phyloP scores from a whole-genome alignment of 1,140 invertebrate genomes.

The Aphelinus certus region DNA sequence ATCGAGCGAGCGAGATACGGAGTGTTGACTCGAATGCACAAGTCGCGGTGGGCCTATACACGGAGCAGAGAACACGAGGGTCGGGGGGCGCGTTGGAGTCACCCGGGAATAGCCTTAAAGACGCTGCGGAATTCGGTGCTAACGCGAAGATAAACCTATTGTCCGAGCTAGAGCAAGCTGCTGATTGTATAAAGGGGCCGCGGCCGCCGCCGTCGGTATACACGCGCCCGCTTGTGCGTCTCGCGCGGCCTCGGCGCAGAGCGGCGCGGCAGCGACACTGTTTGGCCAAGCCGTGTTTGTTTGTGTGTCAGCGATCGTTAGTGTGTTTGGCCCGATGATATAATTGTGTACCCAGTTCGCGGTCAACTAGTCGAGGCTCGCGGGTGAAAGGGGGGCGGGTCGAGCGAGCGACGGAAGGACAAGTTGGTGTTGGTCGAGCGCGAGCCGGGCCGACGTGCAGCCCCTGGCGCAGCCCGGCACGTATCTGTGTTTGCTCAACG shows the following conservation, averaged over 20 bases:
- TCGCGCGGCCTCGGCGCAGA: not conserved
- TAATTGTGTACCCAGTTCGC: constrained; percentile 50
- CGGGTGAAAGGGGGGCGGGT: too few relatives aligned
- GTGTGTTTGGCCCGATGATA: constrained; percentile 54
- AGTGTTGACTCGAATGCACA: too few relatives aligned
- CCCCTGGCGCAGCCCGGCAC: constrained; percentile 5
- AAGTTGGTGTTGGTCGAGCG: constrained; percentile 35
- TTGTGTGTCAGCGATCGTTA: constrained; percentile 47
- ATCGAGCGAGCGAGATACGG: too few relatives aligned
- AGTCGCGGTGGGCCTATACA: too few relatives aligned
- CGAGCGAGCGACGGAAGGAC: constrained; percentile 18
- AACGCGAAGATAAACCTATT: too few relatives aligned
- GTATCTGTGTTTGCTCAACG: constrained; percentile 49
- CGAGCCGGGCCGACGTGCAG: constrained; percentile 5
- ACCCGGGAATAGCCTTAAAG: too few relatives aligned
- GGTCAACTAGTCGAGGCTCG: constrained; percentile 31
- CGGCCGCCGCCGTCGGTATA: too few relatives aligned
- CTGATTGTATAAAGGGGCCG: too few relatives aligned
- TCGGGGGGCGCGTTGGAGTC: too few relatives aligned
- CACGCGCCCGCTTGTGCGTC: not conserved
- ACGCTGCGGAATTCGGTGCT: too few relatives aligned
- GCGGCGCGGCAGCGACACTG: constrained; percentile 5
- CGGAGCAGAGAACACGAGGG: too few relatives aligned
- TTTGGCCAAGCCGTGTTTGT: constrained; percentile 41
- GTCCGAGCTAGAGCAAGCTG: too few relatives aligned